Percentiles rank a stretch among this genome's conserved stretches.
Evolutionary conservation across 1,140 invertebrate genomes (phyloP).

Genomic region (Periplaneta americana): DNA sequence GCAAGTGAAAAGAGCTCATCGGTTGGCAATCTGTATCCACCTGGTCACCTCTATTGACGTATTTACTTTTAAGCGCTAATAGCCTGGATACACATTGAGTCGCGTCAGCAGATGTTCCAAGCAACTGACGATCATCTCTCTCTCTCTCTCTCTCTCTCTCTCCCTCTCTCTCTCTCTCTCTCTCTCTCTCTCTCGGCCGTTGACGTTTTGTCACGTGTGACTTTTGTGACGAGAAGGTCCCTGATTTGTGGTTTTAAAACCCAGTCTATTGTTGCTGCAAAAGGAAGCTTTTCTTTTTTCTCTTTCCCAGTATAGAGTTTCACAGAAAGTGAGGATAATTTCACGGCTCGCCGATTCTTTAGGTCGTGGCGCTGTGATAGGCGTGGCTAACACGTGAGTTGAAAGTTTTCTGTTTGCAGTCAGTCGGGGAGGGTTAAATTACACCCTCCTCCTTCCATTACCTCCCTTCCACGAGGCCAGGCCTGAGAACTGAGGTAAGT

Average conservation of each 20-base stretch:
- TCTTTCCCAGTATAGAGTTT: background rate
- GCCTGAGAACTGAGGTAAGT: background rate
- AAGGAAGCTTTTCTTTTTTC: too few species aligned
- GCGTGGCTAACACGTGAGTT: slow-evolving; percentile 3
- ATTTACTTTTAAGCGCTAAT: background rate
- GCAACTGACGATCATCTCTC: background rate
- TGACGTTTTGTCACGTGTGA: slow-evolving; percentile 5
- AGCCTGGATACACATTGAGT: too few species aligned
- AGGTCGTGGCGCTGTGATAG: background rate
- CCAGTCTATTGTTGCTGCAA: background rate
- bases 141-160: background rate
- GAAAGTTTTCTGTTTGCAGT: background rate
- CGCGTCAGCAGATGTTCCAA: background rate
- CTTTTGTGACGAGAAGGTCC: background rate
- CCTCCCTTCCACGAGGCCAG: background rate
- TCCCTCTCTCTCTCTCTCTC: background rate
- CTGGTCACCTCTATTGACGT: background rate
- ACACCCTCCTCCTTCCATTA: background rate
- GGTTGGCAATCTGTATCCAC: background rate
- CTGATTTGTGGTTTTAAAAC: slow-evolving; percentile 16
- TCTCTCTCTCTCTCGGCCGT: background rate
- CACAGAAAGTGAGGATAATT: background rate
- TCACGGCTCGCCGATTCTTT: background rate
- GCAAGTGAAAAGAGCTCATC: too few species aligned
- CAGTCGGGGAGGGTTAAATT: background rate